These are phyloP conservation scores for Tupiocoris notatus DNA, from an alignment of 2,888 invertebrate genomes.

Conservation along the genomic window DNA sequence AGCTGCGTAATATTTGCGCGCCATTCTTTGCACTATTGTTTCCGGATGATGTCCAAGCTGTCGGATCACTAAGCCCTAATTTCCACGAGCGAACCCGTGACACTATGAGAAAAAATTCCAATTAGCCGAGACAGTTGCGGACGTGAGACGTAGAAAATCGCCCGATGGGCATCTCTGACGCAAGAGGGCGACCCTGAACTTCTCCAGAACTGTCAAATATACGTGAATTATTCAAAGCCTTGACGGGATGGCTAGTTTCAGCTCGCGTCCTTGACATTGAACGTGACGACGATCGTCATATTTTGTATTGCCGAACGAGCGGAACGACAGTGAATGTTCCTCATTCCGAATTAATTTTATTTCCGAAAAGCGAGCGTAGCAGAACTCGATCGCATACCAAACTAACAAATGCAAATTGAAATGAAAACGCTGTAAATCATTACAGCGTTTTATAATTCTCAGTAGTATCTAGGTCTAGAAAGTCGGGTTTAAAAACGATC, in stretches of 20 bases:
- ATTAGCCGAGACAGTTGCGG: not conserved
- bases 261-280: not conserved
- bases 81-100: not conserved
- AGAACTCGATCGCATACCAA: too few species aligned
- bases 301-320: too few species aligned
- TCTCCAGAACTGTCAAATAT: not conserved
- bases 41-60: not conserved
- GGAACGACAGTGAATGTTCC: too few species aligned
- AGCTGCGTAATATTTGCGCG: too few species aligned
- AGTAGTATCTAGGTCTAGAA: too few species aligned
- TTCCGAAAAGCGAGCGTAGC: too few species aligned
- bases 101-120: not conserved
- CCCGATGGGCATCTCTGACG: not conserved
- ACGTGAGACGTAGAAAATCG: not conserved
- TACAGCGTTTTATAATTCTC: too few species aligned
- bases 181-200: not conserved
- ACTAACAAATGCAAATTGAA: too few species aligned
- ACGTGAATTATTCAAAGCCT: not conserved
- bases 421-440: too few species aligned
- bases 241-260: not conserved
- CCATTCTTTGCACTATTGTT: too few species aligned
- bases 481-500: too few species aligned
- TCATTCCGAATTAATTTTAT: too few species aligned
- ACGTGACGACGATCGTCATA: not conserved
- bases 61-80: not conserved